phyloP scores from a whole-genome alignment of 2,797 vertebrate genomes.

The Sebastes jordani region DNA sequence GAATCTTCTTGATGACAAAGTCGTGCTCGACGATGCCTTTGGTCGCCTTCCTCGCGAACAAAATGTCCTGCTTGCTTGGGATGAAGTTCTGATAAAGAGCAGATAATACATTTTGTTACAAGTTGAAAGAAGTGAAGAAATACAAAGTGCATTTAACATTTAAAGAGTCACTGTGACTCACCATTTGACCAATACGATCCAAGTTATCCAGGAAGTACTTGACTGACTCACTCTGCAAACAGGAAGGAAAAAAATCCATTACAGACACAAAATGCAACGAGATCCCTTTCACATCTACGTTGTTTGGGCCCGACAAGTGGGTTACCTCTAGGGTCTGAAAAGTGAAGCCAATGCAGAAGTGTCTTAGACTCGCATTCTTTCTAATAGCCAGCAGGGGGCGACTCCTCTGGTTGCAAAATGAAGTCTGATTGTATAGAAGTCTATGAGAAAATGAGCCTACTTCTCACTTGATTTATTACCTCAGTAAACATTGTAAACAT shows the following conservation, averaged over 20 bases:
- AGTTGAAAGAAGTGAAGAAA: background rate
- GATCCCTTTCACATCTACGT: background rate
- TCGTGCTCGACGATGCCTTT: constrained; percentile 98
- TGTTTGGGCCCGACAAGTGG: background rate
- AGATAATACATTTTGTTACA: background rate
- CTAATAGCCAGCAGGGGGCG: no score
- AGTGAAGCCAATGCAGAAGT: no score
- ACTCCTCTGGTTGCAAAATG: no score
- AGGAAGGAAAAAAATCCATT: constrained; percentile 35
- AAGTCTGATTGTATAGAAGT: no score
- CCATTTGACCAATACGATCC: constrained; percentile 95
- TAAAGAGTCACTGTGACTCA: constrained; percentile 76
- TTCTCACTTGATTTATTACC: no score
- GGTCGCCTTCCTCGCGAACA: constrained; percentile 94
- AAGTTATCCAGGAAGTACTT: constrained; percentile 98
- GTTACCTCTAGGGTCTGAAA: no score
- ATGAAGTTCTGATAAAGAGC: constrained; percentile 85
- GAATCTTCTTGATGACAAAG: constrained; percentile 97
- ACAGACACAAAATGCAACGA: background rate
- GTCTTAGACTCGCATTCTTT: no score
- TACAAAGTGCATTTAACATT: background rate
- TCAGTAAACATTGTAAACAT: no score
- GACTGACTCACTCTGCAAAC: constrained; percentile 92
- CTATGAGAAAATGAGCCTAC: no score
- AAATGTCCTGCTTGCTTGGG: constrained; percentile 94